phyloP scores from a whole-genome alignment of 53 echinoderm and acorn worm genomes.

The Antedon mediterranea region DNA sequence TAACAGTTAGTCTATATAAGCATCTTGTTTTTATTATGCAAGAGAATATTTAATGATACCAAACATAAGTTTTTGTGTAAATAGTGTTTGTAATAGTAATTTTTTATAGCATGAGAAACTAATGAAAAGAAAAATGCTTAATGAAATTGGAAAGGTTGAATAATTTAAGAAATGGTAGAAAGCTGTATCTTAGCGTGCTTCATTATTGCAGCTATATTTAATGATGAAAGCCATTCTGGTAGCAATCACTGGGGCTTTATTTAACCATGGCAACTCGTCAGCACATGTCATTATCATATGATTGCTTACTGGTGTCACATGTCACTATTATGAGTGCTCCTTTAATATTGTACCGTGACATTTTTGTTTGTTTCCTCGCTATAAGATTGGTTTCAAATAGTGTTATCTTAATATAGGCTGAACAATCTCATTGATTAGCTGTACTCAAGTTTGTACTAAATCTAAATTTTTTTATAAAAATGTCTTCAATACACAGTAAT shows the following conservation, averaged over 20 bases:
- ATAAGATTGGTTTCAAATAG: too few relatives aligned
- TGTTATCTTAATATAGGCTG: too few relatives aligned
- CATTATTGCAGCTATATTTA: neutral
- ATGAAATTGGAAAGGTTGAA: neutral
- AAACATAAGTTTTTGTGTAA: too few relatives aligned
- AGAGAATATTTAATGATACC: too few relatives aligned
- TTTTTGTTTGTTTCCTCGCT: neutral
- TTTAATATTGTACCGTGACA: neutral
- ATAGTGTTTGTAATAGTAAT: too few relatives aligned
- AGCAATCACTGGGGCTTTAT: neutral
- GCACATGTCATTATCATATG: neutral
- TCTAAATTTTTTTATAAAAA: too few relatives aligned
- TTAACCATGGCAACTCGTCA: neutral
- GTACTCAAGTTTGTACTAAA: too few relatives aligned
- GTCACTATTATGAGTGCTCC: too few relatives aligned
- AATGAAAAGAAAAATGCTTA: neutral
- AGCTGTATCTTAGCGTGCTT: neutral
- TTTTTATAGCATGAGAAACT: neutral
- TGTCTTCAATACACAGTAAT: too few relatives aligned
- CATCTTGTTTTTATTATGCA: too few relatives aligned
- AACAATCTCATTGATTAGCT: too few relatives aligned
- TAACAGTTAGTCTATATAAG: too few relatives aligned
- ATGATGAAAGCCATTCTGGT: neutral
- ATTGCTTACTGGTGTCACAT: neutral
- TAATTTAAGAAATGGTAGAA: neutral